Evolutionary conservation across 2,797 vertebrate species (phyloP).

Genomic region (Coregonus sp.): DNA sequence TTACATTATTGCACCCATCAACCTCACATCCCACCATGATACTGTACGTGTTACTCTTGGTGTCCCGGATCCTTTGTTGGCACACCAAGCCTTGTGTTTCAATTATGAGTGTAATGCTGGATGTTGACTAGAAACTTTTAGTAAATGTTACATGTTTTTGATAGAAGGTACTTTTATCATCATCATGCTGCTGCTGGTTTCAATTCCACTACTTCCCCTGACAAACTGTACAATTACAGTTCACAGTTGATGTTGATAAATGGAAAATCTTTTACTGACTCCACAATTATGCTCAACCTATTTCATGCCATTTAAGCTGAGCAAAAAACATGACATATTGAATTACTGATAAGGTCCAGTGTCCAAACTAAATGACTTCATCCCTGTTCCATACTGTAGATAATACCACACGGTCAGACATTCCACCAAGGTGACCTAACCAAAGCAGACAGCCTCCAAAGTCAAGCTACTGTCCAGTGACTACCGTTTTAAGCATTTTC

Average conservation of each 20-base stretch:
- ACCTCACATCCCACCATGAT: slow-evolving; percentile 54
- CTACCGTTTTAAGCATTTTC: not conserved
- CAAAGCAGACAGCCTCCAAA: not conserved
- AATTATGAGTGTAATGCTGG: slow-evolving; percentile 45
- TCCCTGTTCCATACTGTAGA: too few relatives aligned
- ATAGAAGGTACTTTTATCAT: slow-evolving; percentile 26
- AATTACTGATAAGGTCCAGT: too few relatives aligned
- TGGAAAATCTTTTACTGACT: not conserved
- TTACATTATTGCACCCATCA: slow-evolving; percentile 42
- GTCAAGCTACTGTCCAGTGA: not conserved
- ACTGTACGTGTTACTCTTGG: slow-evolving; percentile 38
- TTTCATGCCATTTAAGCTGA: not conserved
- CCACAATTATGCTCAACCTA: not conserved
- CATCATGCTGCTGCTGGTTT: slow-evolving; percentile 18
- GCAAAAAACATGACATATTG: too few relatives aligned
- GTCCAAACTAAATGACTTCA: too few relatives aligned
- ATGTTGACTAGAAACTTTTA: slow-evolving; percentile 39
- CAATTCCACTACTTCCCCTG: too few relatives aligned
- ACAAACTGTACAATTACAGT: not conserved
- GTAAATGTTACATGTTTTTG: slow-evolving; percentile 42
- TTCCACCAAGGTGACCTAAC: too few relatives aligned
- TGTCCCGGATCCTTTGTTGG: slow-evolving; percentile 28
- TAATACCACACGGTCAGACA: too few relatives aligned
- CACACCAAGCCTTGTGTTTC: slow-evolving; percentile 41
- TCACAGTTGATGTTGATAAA: too few relatives aligned